Conservation (phyloP, 2,888 invertebrate species). For the Tipula lateralis region DNA sequence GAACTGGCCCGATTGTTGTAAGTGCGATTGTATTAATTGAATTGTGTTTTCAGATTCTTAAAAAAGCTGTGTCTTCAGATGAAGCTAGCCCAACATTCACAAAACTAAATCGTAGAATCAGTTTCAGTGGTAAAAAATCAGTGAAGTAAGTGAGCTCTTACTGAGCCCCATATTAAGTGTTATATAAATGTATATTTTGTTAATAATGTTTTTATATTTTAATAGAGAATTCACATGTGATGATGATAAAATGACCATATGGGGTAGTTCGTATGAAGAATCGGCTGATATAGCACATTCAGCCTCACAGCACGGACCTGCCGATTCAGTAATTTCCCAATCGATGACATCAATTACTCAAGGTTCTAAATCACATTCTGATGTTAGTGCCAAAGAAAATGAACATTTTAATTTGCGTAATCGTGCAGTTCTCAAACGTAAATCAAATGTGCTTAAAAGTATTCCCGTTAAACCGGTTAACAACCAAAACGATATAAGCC, state of each 20-base stretch:
- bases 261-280: slow-evolving; percentile 25
- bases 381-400: background rate
- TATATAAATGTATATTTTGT: background rate
- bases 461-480: background rate
- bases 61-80: background rate
- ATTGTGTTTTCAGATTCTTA: background rate
- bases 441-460: background rate
- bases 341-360: background rate
- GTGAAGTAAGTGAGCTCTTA: background rate
- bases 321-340: background rate
- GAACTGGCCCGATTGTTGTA: no score
- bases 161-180: background rate
- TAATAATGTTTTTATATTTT: background rate
- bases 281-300: background rate
- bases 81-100: background rate
- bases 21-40: background rate
- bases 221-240: background rate
- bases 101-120: background rate
- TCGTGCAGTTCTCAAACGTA: background rate
- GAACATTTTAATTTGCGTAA: background rate
- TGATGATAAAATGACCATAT: background rate
- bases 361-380: background rate
- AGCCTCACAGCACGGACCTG: background rate
- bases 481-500: background rate
- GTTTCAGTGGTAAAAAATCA: slow-evolving; percentile 26